phyloP scores from a whole-genome alignment of 2,797 vertebrate species.

The Alectoris magna region DNA sequence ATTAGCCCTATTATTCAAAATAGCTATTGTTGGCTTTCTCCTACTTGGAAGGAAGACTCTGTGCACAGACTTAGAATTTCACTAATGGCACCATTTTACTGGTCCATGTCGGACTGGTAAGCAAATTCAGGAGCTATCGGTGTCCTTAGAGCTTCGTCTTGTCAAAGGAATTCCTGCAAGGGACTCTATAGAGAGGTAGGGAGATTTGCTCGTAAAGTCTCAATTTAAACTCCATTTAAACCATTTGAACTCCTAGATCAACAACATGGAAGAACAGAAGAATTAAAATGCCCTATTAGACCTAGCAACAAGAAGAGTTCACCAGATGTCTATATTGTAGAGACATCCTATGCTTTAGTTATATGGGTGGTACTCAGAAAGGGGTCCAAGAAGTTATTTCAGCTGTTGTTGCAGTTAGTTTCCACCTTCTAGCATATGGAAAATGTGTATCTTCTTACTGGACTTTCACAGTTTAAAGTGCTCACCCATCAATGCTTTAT shows the following conservation, averaged over 20 bases:
- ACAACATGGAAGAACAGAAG: not conserved
- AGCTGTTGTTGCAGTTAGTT: not conserved
- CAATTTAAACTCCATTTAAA: not conserved
- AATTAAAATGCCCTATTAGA: not conserved
- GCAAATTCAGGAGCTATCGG: not conserved
- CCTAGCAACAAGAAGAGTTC: not conserved
- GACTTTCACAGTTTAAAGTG: not conserved
- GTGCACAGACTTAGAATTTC: not conserved
- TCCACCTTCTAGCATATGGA: not conserved
- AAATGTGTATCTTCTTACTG: not conserved
- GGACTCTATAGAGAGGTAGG: not conserved
- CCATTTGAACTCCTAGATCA: not conserved
- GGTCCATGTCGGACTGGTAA: not conserved
- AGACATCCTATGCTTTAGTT: not conserved
- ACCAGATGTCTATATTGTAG: not conserved
- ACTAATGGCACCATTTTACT: not conserved
- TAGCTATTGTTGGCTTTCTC: not conserved
- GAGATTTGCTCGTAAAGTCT: not conserved
- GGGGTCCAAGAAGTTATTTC: not conserved
- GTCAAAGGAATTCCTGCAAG: not conserved
- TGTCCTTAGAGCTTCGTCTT: not conserved
- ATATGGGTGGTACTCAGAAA: not conserved
- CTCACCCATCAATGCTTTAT: fast-evolving
- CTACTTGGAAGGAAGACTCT: not conserved
- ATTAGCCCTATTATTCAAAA: not conserved